Base-by-base conservation (phyloP, 2,113 vertebrate species). In the Neogale vison region DNA sequence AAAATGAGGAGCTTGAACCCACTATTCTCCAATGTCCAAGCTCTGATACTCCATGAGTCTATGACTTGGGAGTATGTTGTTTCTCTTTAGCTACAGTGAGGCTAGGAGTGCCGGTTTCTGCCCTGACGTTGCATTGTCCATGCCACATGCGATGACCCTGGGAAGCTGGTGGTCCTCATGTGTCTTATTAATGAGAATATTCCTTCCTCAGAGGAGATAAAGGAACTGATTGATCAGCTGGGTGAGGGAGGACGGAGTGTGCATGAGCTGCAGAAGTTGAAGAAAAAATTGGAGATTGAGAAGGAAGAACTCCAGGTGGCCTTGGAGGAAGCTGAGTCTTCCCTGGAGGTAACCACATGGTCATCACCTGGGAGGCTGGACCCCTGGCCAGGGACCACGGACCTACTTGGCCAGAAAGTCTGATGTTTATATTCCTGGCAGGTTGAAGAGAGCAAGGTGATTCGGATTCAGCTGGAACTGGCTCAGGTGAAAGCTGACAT, bases 231-330 rank as follows among this genome's bases (percentile, higher is more conserved):
- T 15, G 99, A 99, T 95, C 99, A 99, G 98, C 98, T 99, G 45
- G 98, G 98, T 1, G 98, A 98, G 52, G 98, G 98, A 97, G 98
- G 98, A 57, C 92, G 97, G 89, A 99, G 98, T 63, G 90, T 99
- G 84, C 97, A 98, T 2, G 98, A 99, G 88, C 97, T 99, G 77
- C 98, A 99, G 84, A 99, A 98, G 91, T 85, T 97, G 59, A 99
- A 98, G 96, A 99, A 99, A 97, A 99, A 98, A 55, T n/a, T 98
- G 76, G 98, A 99, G 97, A 98, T 83, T n/a, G 98, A 99, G 95
- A 98, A 98, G 88, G 99, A 99, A 55, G 99, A 99, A 98, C 98
- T 99, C 92, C 99, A 99, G 83, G 93, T 99, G 98, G 98, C 99
- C 81, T 97, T 99, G 98, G 99, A 99, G 87, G 98, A 99, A 97